A percentile compares a stretch with the other conserved stretches of the same genome.
phyloP scores from a whole-genome alignment of 2,113 vertebrate species.

The Muntiacus muntjak region DNA sequence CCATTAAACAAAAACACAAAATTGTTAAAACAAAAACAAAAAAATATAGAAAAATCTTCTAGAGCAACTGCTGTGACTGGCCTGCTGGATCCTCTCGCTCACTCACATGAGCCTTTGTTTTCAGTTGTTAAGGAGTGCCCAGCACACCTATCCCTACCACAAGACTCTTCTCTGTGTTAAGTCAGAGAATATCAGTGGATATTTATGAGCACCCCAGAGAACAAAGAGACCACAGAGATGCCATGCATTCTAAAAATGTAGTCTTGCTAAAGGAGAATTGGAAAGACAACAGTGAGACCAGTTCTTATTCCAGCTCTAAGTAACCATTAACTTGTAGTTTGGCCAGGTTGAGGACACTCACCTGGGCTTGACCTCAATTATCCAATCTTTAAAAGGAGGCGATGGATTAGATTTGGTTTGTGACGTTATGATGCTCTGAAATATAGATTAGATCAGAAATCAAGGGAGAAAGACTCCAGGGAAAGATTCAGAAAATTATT shows the following conservation, averaged over 20 bases:
- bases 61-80: not conserved
- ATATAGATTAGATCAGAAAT: not conserved
- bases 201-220: not conserved
- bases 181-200: not conserved
- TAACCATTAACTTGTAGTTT: not conserved
- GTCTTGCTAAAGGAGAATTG: not conserved
- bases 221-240: not conserved
- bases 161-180: not conserved
- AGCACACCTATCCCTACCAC: not conserved
- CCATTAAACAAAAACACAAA: not conserved
- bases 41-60: not conserved
- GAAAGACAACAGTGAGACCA: not conserved
- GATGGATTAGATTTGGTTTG: not conserved
- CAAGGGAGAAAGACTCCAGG: not conserved
- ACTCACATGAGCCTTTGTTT: not conserved
- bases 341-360: not conserved
- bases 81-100: not conserved
- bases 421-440: not conserved
- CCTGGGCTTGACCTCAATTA: not conserved
- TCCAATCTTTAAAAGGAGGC: not conserved
- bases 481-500: not conserved
- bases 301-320: not conserved
- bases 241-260: not conserved
- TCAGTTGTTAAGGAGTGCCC: accelerated
- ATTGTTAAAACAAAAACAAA: not conserved